Percentiles rank a stretch among this genome's conserved stretches.
Evolutionary conservation across 1,140 invertebrate genomes (phyloP).

Genomic region (Trialeurodes vaporariorum): DNA sequence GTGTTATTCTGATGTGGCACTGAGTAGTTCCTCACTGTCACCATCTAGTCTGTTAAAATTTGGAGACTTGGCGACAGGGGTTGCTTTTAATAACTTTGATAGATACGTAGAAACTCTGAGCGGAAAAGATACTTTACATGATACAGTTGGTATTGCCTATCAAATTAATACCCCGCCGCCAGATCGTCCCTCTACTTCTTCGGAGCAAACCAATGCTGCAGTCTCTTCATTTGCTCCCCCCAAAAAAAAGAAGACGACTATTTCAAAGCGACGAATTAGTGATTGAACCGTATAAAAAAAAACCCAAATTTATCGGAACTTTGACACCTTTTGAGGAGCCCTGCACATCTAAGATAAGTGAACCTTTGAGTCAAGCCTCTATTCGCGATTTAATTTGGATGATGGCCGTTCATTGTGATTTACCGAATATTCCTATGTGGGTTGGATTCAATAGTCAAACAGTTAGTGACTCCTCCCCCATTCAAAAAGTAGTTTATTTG

Average conservation of each 20-base stretch:
- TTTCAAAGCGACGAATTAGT: constrained; percentile 17
- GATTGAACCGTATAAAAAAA: constrained; percentile 22
- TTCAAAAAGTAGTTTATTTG: constrained; percentile 30
- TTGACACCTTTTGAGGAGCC: constrained; percentile 6
- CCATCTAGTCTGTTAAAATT: constrained; percentile 24
- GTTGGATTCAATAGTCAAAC: constrained; percentile 28
- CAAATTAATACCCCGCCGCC: constrained; percentile 25
- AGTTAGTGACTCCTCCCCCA: constrained; percentile 18
- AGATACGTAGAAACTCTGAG: constrained; percentile 34
- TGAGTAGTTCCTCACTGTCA: constrained; percentile 19
- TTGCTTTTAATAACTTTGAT: constrained; percentile 37
- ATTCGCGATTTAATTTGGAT: not conserved
- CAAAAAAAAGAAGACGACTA: constrained; percentile 13
- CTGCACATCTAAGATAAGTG: too few relatives aligned
- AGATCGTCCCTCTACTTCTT: constrained; percentile 15
- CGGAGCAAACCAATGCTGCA: not conserved
- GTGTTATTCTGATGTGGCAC: constrained; percentile 15
- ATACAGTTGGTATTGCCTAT: constrained; percentile 38
- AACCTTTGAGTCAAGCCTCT: too few relatives aligned
- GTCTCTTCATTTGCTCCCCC: not conserved
- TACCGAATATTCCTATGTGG: constrained; percentile 26
- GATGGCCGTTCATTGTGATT: constrained; percentile 7
- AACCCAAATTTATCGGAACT: constrained; percentile 21
- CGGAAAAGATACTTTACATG: constrained; percentile 36
- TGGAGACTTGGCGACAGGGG: constrained; percentile 26